Evolutionary conservation across 2,888 invertebrate species (phyloP).

Genomic region (Cataglyphis altisquamis): DNA sequence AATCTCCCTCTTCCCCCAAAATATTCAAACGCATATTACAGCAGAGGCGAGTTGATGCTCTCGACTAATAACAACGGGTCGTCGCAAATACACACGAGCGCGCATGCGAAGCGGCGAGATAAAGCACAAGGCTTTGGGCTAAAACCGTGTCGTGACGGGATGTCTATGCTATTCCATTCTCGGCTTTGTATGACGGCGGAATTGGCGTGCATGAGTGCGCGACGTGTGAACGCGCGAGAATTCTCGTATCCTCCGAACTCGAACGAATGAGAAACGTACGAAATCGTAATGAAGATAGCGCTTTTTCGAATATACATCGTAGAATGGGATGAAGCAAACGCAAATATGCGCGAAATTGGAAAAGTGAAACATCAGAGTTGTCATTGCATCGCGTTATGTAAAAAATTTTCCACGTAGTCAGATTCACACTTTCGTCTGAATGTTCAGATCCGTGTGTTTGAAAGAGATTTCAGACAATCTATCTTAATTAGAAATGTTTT

Average conservation of each 20-base stretch:
- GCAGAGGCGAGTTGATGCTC: constrained; percentile 70
- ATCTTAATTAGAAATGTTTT: too few relatives aligned
- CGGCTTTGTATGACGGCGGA: constrained; percentile 65
- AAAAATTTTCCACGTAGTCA: too few relatives aligned
- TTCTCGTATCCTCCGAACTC: not conserved
- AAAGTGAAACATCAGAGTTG: not conserved
- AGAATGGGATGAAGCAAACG: not conserved
- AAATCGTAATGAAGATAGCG: not conserved
- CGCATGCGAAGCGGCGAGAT: constrained; percentile 81
- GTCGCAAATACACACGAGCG: constrained; percentile 57
- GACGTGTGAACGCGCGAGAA: constrained; percentile 55
- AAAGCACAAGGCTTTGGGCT: constrained; percentile 72
- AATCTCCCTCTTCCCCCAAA: not conserved
- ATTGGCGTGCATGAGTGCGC: constrained; percentile 63
- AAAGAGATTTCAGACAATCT: too few relatives aligned
- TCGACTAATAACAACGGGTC: constrained; percentile 79
- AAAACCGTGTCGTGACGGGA: constrained; percentile 80
- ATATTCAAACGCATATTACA: constrained; percentile 78
- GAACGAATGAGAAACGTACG: not conserved
- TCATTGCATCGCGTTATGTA: not conserved
- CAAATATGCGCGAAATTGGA: not conserved
- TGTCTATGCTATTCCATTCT: constrained; percentile 74
- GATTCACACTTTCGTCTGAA: too few relatives aligned
- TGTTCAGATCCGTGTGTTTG: too few relatives aligned
- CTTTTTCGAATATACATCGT: not conserved